Conservation (phyloP, 2,797 vertebrate genomes). For the Tauraco hartlaubi region DNA sequence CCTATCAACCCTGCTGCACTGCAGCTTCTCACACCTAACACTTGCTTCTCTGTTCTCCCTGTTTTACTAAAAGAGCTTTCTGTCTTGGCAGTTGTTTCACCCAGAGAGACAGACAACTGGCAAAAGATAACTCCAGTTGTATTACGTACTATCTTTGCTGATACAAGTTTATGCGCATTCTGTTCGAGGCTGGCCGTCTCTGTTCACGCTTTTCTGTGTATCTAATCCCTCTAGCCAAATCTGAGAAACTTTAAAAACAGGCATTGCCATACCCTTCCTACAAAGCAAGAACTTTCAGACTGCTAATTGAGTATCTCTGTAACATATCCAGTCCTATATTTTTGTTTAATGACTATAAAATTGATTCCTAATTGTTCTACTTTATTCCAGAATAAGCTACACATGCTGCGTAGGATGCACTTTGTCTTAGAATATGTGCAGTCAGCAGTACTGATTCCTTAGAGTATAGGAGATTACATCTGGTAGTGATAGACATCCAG, state of each 20-base stretch:
- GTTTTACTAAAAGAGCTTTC: not conserved
- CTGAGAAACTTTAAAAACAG: not conserved
- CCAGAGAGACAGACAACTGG: not conserved
- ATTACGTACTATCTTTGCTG: not conserved
- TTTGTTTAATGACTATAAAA: not conserved
- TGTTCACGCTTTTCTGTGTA: not conserved
- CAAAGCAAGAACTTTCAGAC: not conserved
- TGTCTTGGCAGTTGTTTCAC: not conserved
- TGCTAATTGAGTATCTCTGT: not conserved
- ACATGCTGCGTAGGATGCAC: not conserved
- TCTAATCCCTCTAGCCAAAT: not conserved
- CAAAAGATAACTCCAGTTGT: not conserved
- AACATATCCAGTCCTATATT: not conserved
- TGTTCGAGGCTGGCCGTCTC: not conserved
- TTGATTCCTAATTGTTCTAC: not conserved
- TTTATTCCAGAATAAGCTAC: not conserved
- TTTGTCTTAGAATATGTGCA: not conserved
- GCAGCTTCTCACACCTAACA: not conserved
- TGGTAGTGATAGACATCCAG: not conserved
- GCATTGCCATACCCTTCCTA: not conserved
- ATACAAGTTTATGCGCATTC: fast-evolving
- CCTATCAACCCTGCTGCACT: not conserved
- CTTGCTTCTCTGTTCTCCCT: not conserved
- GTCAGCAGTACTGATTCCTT: not conserved
- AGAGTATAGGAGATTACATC: not conserved